A percentile compares a stretch with the other conserved stretches of the same genome.
Conservation (phyloP, 2,797 vertebrate genomes). For the Lindbergichthys nudifrons region DNA sequence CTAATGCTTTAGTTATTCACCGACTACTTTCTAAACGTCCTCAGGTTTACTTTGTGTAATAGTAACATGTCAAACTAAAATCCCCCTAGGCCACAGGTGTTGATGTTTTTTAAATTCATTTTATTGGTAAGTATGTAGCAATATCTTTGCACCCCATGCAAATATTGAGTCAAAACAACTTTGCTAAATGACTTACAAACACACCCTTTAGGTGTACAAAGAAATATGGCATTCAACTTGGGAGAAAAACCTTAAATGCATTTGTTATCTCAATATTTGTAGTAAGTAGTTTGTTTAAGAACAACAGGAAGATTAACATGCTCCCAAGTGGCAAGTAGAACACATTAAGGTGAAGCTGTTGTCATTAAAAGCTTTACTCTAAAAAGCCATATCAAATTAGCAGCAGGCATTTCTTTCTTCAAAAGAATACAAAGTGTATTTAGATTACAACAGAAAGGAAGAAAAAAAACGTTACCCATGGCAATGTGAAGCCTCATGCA, state of each 20-base stretch:
- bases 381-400: conserved; percentile 1
- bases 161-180: not conserved
- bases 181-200: not conserved
- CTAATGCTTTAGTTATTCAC: no score
- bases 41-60: no score
- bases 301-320: conserved; percentile 8
- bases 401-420: not conserved
- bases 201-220: not conserved
- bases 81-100: not conserved
- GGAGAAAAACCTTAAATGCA: not conserved
- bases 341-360: not conserved
- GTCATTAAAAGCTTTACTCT: conserved; percentile 1
- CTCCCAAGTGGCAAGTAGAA: not conserved
- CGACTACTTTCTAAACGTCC: no score
- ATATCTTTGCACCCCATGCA: not conserved
- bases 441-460: not conserved
- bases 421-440: not conserved
- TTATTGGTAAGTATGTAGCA: not conserved
- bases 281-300: not conserved
- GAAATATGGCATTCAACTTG: not conserved
- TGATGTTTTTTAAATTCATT: not conserved
- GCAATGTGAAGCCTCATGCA: conserved; percentile 11
- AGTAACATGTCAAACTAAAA: no score
- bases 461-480: not conserved
- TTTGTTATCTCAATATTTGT: not conserved